Evolutionary conservation across 2,113 vertebrate species (phyloP), one percentile per base, ranked within the genome.

Genomic region (Tragelaphus buxtoni): DNA sequence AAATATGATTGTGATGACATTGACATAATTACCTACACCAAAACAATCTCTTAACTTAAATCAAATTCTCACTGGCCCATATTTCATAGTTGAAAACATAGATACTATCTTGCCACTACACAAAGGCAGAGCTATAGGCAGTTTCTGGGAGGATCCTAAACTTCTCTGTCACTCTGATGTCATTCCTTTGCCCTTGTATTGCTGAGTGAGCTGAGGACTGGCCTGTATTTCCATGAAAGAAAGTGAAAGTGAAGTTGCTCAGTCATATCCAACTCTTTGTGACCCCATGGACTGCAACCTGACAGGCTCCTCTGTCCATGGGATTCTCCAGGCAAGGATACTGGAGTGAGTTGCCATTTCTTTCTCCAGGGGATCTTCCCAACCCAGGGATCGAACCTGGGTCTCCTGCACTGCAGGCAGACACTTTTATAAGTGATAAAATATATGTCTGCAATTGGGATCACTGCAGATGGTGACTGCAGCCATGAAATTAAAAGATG

Each of bases 21-120:
- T 74, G 74, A 82, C 47, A 58, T 81, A 58, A 77, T 87, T 79
- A 55, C 24, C 39, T 63, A 35, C 3, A 80, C 51, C 32, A 56
- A 93, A 97, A 24, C 5, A 24, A 12, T 81, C 53, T 9, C 39
- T n/a, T 88, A 81, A 80, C 26, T 86, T 87, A 39, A 88, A 94
- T 35, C 42, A n/a, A 5, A 53, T 72, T 88, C 45, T 94, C 65
- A 65, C 3, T 47, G 26, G 81, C 35, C 13, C 42, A 58, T 49
- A 60, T 42, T 53, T 88, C 42, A 42, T 76, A 69, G 24, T 26
- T 35, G 17, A 45, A 30, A 17, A 91, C 49, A 87, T 26, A 82
- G 14, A 53, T 32, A 22, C 58, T 69, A 20, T 16, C 26, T 77
- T 69, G 22, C 16, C 63, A 76, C 30, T 49, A 72, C 51, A 28